Base-by-base conservation (phyloP, 2,113 vertebrate species). In the Meleagris gallopavo region DNA sequence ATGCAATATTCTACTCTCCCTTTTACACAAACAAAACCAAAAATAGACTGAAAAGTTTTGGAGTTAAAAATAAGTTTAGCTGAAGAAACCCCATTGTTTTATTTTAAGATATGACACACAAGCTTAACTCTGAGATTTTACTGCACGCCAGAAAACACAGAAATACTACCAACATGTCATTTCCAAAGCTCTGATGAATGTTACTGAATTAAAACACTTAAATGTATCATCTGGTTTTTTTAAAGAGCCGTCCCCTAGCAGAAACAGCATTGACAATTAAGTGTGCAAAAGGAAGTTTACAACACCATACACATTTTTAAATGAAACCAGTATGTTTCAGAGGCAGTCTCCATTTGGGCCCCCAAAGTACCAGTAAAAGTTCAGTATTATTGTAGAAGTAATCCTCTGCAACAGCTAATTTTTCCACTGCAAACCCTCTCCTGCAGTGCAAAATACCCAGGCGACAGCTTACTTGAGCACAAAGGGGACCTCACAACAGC, bases 1-100 rank as follows among this genome's bases (percentile, higher is more conserved):
- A 92, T 78, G 83, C 83, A 96, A 86, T 92, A 95, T 91, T 96
- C 91, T 88, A 72, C 70, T 92, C 83, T 86, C 70, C 61, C 72
- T 91, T 95, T 89, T 71, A 91, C 52, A 95, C 73, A 93, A 97
- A 97, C 80, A 96, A 69, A 88, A 91, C 43, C 4, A 4, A 87
- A 93, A 90, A 94, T 67, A 93, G 82, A 92, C 62, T 76, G 73
- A 82, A 85, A 66, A 88, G 77, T 77, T 91, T 66, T 69, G 78
- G 55, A 88, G 94, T 86, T 90, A 86, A 92, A 96, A 95, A 79
- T 86, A 88, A 94, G 43, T 81, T 82, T 60, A 77, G 57, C 80
- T 30, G 24, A 88, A 92, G 58, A 86, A 89, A 93, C 29, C 11
- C 11, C 40, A 61, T 40, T 1, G 1, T 78, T 88, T 73, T 34